Conservation (phyloP, 1,140 invertebrate genomes). For the Gryllus bimaculatus region DNA sequence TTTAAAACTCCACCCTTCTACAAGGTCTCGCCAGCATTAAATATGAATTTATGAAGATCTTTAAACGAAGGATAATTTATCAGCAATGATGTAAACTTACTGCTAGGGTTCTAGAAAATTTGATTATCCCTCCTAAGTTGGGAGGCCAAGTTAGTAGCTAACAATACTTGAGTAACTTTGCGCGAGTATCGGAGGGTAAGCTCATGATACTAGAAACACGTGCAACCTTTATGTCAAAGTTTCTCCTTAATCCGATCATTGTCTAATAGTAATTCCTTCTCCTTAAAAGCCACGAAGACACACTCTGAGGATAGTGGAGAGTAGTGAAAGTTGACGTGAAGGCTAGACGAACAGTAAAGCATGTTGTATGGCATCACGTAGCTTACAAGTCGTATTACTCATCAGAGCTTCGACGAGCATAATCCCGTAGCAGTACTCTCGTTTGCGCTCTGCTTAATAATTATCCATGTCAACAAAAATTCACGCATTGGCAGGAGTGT, state of each 20-base stretch:
- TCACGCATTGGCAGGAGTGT: no score
- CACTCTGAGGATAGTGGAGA: neutral
- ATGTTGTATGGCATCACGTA: no score
- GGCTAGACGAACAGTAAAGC: no score
- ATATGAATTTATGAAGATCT: neutral
- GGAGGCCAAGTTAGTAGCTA: neutral
- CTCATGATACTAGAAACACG: neutral
- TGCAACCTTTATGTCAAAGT: neutral
- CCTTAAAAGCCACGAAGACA: neutral
- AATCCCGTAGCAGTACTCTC: no score
- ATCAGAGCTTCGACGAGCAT: no score
- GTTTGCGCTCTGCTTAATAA: no score
- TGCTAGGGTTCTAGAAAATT: neutral
- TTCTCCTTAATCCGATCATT: neutral
- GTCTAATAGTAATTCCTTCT: neutral
- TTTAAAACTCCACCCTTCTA: neutral
- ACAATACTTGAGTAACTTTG: neutral
- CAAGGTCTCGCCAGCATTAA: neutral
- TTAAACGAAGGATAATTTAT: neutral
- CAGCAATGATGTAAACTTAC: neutral
- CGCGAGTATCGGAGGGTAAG: neutral
- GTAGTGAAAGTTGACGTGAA: no score
- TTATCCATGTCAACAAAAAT: no score
- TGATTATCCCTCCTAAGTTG: neutral
- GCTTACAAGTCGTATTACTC: no score